phyloP scores from a whole-genome alignment of 2,113 vertebrate species.

The Excalfactoria chinensis region DNA sequence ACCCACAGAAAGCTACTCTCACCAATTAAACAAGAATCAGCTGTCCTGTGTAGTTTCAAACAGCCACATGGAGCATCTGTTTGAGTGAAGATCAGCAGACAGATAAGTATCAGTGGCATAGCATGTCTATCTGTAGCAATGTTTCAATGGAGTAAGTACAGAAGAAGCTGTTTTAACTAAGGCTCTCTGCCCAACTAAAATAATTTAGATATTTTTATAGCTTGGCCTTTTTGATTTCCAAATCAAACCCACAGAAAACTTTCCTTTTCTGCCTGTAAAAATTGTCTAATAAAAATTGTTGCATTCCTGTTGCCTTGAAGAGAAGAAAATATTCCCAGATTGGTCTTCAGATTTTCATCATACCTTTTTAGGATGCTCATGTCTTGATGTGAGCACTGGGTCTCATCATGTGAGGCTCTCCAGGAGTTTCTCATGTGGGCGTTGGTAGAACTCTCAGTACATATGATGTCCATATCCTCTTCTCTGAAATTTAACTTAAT shows the following conservation, averaged over 20 bases:
- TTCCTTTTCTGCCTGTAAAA: background rate
- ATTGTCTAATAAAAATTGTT: background rate
- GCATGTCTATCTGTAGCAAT: background rate
- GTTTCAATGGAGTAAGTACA: background rate
- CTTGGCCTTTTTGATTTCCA: background rate
- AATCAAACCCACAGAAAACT: background rate
- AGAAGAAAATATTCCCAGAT: background rate
- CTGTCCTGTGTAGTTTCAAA: background rate
- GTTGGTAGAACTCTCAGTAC: background rate
- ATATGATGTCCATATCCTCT: background rate
- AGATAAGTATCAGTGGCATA: fast-evolving
- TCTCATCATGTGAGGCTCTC: background rate
- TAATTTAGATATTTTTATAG: background rate
- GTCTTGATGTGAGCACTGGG: background rate
- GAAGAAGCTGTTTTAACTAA: background rate
- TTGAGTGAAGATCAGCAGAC: background rate
- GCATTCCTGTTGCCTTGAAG: background rate
- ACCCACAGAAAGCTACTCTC: background rate
- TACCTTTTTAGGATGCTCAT: background rate
- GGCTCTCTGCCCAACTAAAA: background rate
- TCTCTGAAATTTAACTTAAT: background rate
- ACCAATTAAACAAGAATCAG: background rate
- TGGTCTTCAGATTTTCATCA: background rate
- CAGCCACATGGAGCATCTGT: background rate
- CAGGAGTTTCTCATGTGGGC: background rate